A percentile compares a stretch with the other conserved stretches of the same genome.
These are phyloP conservation scores for Cercopithecus diana DNA, from an alignment of 2,797 vertebrate species.

Conservation along the genomic window DNA sequence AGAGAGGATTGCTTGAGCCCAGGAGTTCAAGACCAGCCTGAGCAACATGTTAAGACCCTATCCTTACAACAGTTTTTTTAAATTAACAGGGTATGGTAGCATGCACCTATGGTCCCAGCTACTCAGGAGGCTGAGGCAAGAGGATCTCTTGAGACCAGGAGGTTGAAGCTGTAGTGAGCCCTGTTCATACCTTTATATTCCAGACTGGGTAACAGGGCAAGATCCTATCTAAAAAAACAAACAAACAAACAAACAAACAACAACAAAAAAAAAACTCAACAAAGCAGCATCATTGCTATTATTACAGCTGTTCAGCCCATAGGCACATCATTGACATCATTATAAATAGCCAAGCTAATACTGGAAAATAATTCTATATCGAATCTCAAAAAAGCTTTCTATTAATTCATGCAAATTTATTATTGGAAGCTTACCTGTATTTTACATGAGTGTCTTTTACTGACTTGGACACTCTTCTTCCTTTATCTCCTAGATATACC, in stretches of 20 bases:
- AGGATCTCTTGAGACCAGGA: not conserved
- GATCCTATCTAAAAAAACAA: not conserved
- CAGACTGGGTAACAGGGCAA: not conserved
- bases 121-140: not conserved
- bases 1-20: not conserved
- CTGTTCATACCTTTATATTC: not conserved
- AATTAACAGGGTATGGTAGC: not conserved
- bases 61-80: not conserved
- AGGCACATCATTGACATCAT: not conserved
- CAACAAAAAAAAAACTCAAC: not conserved
- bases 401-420: not conserved
- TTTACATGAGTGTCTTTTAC: not conserved
- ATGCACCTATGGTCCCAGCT: not conserved
- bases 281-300: not conserved
- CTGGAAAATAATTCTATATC: not conserved
- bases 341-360: not conserved
- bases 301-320: not conserved
- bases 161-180: not conserved
- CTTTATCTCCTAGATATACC: conserved; percentile 90
- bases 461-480: not conserved
- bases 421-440: not conserved
- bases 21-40: not conserved
- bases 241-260: no score
- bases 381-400: not conserved
- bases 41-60: not conserved